These are phyloP conservation scores for Cavia aperea DNA, from an alignment of 2,113 vertebrate species.

Conservation along the genomic window DNA sequence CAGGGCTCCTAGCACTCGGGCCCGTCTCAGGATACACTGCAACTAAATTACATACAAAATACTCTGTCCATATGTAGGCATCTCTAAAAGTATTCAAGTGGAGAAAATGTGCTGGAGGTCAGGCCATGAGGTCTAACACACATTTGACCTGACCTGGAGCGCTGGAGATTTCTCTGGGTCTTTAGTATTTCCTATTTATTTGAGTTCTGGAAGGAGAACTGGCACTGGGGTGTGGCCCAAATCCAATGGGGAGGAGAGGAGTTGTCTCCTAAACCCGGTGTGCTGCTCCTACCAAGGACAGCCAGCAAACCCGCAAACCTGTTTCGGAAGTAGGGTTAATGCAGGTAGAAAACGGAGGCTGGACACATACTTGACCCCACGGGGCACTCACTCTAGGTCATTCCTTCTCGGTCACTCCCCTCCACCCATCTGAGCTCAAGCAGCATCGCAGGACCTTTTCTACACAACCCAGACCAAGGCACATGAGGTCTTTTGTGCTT, in stretches of 20 bases:
- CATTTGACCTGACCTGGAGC: neutral
- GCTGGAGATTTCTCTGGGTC: neutral
- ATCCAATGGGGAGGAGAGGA: neutral
- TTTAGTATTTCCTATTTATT: neutral
- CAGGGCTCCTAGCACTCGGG: neutral
- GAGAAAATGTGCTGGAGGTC: neutral
- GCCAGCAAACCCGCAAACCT: neutral
- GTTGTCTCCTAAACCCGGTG: neutral
- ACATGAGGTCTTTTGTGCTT: neutral
- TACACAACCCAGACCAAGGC: neutral
- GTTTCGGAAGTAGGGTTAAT: neutral
- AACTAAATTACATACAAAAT: neutral
- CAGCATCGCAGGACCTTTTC: neutral
- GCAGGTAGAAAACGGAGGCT: neutral
- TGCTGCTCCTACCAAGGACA: neutral
- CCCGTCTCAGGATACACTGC: neutral
- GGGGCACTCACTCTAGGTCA: neutral
- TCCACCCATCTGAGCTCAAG: neutral
- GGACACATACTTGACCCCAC: neutral
- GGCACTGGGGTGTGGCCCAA: neutral
- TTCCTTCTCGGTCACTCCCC: neutral
- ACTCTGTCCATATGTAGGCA: neutral
- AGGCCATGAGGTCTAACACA: too few species aligned
- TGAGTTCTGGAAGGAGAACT: neutral
- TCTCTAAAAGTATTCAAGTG: neutral